Evolutionary conservation across 2,113 vertebrate genomes (phyloP).

Genomic region (Lanius ludovicianus): DNA sequence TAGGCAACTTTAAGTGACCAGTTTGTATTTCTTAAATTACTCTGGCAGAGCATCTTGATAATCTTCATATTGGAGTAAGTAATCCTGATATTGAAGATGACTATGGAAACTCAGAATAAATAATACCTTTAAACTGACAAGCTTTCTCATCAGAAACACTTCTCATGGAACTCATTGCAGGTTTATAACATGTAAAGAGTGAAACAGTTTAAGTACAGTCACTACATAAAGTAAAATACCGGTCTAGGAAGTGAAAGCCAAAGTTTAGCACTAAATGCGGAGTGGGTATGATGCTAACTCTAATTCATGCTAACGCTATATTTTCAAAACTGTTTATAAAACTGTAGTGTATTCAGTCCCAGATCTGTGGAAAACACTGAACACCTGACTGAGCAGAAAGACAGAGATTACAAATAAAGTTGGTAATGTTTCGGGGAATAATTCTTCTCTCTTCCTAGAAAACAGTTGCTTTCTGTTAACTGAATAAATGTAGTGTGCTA

Average conservation of each 20-base stretch:
- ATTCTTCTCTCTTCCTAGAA: neutral
- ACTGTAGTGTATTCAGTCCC: neutral
- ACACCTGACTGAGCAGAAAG: constrained; percentile 4
- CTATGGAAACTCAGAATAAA: neutral
- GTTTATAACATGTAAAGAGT: neutral
- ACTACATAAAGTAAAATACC: neutral
- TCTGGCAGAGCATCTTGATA: neutral
- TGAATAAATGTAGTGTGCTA: neutral
- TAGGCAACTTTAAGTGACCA: neutral
- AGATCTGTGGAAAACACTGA: neutral
- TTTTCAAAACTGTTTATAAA: neutral
- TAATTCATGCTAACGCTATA: neutral
- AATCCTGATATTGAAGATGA: neutral
- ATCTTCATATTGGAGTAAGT: neutral
- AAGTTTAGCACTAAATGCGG: neutral
- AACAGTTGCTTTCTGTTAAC: neutral
- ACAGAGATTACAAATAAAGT: neutral
- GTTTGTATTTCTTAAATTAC: neutral
- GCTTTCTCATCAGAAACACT: neutral
- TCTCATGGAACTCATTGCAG: neutral
- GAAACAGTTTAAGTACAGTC: neutral
- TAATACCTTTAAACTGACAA: neutral
- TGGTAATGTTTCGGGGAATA: neutral
- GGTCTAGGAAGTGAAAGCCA: neutral
- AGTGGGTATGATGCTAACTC: neutral